These are phyloP conservation scores for Monarcha castaneiventris DNA, from an alignment of 2,113 vertebrate species.

Conservation along the genomic window DNA sequence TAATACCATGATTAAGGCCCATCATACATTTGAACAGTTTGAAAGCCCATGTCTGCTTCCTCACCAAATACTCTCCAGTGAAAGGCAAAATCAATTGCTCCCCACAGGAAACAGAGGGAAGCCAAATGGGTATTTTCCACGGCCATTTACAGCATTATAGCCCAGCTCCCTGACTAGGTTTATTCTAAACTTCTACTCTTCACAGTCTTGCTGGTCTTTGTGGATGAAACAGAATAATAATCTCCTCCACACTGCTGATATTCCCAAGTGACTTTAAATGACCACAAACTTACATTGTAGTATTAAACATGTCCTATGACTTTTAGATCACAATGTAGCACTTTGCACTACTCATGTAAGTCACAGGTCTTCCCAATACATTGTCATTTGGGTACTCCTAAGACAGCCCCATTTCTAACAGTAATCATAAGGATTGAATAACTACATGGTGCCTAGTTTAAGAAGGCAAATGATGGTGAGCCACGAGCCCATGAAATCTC, in stretches of 20 bases:
- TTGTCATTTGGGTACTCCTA: not conserved
- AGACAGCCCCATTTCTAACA: not conserved
- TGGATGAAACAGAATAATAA: not conserved
- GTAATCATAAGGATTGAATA: not conserved
- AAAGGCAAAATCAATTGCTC: slow-evolving; percentile 38
- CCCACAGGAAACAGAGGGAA: not conserved
- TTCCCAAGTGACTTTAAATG: not conserved
- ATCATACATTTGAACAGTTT: slow-evolving; percentile 18
- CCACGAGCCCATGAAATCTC: not conserved
- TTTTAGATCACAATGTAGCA: not conserved
- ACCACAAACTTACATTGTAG: not conserved
- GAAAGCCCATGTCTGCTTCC: not conserved
- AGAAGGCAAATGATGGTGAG: not conserved
- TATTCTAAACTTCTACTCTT: not conserved
- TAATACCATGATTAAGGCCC: slow-evolving; percentile 35
- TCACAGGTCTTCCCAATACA: not conserved
- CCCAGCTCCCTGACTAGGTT: not conserved
- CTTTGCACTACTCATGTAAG: not conserved
- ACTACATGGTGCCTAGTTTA: not conserved
- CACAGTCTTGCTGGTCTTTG: not conserved
- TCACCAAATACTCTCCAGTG: not conserved
- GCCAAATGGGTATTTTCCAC: not conserved
- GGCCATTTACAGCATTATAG: not conserved
- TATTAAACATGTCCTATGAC: not conserved
- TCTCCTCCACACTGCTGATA: not conserved